phyloP scores from a whole-genome alignment of 1,140 invertebrate genomes.

The Sycobia sp. region DNA sequence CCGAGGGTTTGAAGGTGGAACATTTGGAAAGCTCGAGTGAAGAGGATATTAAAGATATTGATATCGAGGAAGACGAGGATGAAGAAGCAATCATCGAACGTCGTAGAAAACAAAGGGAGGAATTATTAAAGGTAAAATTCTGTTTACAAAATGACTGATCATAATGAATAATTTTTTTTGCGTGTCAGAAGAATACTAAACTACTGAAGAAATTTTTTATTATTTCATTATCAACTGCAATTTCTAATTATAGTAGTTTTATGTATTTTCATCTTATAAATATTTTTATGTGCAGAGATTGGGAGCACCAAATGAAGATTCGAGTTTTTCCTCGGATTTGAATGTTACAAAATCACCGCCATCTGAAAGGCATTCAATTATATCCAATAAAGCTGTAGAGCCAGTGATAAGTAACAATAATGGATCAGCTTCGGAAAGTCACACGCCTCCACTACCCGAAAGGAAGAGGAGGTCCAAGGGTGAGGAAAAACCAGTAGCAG shows the following conservation, averaged over 20 bases:
- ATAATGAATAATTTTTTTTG: not conserved
- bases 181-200: no score
- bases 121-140: constrained; percentile 76
- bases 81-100: constrained; percentile 93
- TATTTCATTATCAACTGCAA: constrained; percentile 40
- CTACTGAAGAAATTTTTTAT: constrained; percentile 5
- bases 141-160: not conserved
- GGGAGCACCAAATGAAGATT: constrained; percentile 68
- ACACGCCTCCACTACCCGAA: constrained; percentile 56
- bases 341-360: constrained; percentile 49
- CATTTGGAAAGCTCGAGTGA: constrained; percentile 66
- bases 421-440: constrained; percentile 54
- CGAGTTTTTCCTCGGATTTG: constrained; percentile 60
- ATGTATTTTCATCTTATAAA: not conserved
- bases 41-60: constrained; percentile 76
- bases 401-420: constrained; percentile 50
- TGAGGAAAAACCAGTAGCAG: not conserved
- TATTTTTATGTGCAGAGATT: constrained; percentile 58
- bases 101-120: constrained; percentile 86
- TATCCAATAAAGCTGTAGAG: constrained; percentile 47
- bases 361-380: constrained; percentile 50
- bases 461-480: constrained; percentile 12
- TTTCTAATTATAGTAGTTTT: no score
- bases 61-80: constrained; percentile 85
- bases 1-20: constrained; percentile 75